Evolutionary conservation across 2,797 vertebrate species (phyloP), one percentile per base, ranked within the genome.

Genomic region (Neoniphon sammara): DNA sequence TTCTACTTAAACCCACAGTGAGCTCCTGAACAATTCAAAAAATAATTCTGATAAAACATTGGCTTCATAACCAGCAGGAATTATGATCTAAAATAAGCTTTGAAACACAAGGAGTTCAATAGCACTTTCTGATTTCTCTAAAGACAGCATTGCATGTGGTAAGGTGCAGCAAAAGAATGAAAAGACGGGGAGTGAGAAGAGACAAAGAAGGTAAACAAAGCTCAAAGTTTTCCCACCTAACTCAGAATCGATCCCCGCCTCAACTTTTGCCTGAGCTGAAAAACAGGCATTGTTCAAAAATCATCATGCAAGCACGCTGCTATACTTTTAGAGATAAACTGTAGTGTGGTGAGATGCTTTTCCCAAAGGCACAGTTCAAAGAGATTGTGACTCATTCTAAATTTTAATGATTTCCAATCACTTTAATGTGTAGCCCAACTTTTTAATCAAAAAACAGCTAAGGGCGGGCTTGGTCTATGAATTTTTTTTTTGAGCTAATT

Each of bases 381-480:
- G 75, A 86, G 77, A 87, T 78, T 68, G 81, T 76, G 77, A 47
- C 77, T 84, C 65, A 71, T 84, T 82, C 73, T 53, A 80, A 74
- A 85, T 81, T 86, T 89, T 80, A 89, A 89, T 89, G 81, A 88
- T 85, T 88, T 88, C 75, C 83, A 88, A 86, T 90, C 85, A 86
- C 77, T 88, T 86, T 85, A 85, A 88, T 81, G 75, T 50, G 75
- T 82, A 83, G 70, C 74, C 55, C 46, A 60, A 77, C 84, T 89
- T 88, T 82, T 89, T 85, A 80, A 89, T 87, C 64, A 75, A 80
- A 58, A 88, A 84, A 73, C 82, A 85, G 86, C 87, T 77, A 12
- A 46, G 64, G 80, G 89, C 77, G 36, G 77, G 71, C 39, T 70
- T 44, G 27, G 50, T 65, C 63, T 73, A 56, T 25, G 31, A 49